Percentiles rank a stretch among this genome's conserved stretches.
phyloP scores from a whole-genome alignment of 2,888 invertebrate species.

The Macropis europaea region DNA sequence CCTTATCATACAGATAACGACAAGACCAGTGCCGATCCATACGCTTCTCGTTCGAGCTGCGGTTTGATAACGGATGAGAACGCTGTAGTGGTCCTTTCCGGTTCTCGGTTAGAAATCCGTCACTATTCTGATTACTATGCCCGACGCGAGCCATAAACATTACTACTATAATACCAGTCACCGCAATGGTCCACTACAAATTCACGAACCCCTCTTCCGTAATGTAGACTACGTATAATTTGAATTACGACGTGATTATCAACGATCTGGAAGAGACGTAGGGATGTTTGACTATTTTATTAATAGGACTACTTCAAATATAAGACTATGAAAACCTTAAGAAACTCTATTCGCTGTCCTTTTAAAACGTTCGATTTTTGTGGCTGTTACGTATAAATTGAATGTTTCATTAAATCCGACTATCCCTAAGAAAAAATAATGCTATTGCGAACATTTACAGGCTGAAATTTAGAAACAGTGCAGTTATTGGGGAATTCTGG shows the following conservation, averaged over 20 bases:
- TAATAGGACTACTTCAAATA: no score
- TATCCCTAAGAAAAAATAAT: no score
- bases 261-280: no score
- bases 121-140: constrained; percentile 51
- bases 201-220: constrained; percentile 23
- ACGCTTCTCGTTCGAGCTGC: constrained; percentile 54
- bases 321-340: no score
- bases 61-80: constrained; percentile 69
- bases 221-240: constrained; percentile 6
- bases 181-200: constrained; percentile 10
- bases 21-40: constrained; percentile 61
- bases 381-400: no score
- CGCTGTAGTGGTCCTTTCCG: constrained; percentile 66
- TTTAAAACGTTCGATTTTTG: no score
- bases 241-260: background rate
- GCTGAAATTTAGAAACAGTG: no score
- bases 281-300: no score
- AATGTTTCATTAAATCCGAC: no score
- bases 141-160: constrained; percentile 49
- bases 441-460: no score
- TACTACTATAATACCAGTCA: constrained; percentile 33
- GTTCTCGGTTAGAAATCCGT: constrained; percentile 59
- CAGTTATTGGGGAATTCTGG: no score
- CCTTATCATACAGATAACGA: constrained; percentile 74
- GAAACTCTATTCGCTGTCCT: no score